A percentile compares a stretch with the other conserved stretches of the same genome.
These are phyloP conservation scores for Heliconius hortense DNA, from an alignment of 2,888 invertebrate species.

Conservation along the genomic window DNA sequence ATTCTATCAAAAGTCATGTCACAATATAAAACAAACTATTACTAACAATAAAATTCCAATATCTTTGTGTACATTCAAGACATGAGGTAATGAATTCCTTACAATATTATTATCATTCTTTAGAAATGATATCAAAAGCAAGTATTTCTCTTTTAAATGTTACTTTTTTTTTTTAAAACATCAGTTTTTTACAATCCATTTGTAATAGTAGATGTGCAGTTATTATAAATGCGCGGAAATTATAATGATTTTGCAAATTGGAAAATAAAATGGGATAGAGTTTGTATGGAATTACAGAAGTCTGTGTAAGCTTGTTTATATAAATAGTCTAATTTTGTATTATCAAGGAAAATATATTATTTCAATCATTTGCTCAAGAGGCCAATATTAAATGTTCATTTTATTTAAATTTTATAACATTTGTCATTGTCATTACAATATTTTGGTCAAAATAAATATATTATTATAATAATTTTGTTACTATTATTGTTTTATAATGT, in stretches of 20 bases:
- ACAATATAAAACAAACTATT: constrained; percentile 3
- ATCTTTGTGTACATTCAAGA: constrained; percentile 24
- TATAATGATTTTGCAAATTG: constrained; percentile 62
- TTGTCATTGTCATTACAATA: too few species aligned
- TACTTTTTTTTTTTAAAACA: not conserved
- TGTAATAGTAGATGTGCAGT: constrained; percentile 27
- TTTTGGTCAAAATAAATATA: too few species aligned
- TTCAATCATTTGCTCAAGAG: not conserved
- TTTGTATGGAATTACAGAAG: constrained; percentile 59
- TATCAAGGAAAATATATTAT: not conserved
- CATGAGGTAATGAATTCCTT: constrained; percentile 47
- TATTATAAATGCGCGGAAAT: constrained; percentile 49
- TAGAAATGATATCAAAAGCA: constrained; percentile 33
- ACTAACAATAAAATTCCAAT: constrained; percentile 9
- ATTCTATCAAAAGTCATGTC: constrained; percentile 23
- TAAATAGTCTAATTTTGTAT: not conserved
- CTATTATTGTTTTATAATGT: too few species aligned
- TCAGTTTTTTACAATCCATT: constrained; percentile 1
- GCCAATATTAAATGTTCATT: too few species aligned
- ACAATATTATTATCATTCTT: constrained; percentile 43
- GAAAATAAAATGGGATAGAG: constrained; percentile 68
- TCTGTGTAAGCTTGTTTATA: constrained; percentile 55
- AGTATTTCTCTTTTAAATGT: not conserved
- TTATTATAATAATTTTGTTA: too few species aligned
- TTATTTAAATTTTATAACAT: too few species aligned